Evolutionary conservation across 2,113 vertebrate genomes (phyloP), one percentile per base, ranked within the genome.

Genomic region (Lutjanus erythropterus): DNA sequence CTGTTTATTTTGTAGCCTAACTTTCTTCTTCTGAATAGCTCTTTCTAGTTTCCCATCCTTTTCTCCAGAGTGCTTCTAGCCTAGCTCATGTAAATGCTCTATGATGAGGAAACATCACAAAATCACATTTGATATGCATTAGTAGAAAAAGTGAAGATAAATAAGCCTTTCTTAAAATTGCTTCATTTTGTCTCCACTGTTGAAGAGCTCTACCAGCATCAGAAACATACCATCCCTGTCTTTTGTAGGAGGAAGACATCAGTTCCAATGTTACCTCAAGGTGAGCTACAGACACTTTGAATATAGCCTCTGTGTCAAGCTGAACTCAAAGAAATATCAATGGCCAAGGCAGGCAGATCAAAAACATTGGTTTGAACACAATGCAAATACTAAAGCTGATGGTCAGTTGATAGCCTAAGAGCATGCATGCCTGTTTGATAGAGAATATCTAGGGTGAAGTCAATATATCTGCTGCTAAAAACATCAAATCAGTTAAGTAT

Each of bases 61-160:
- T 27, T 62, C 62, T 39, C 37, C 25, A n/a, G 18, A 61, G 37
- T 41, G 52, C 70, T 33, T 59, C 39, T 19, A 39, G 49, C 49
- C 25, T 49, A 67, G 31, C 3, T 15, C n/a, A 14, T 27, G 1
- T n/a, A 39, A 42, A 59, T 41, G 7, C n/a, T 27, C 44, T n/a
- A 33, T 35, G 11, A 19, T 33, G 42, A 15, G 21, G 27, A 21
- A 35, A 49, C 6, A 15, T 49, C 41, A 47, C 10, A 47, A 14
- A 46, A 27, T 21, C 6, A 29, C 8, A 18, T 25, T 25, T 23
- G 35, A 5, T 18, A 9, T 42, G 12, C 8, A 27, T 18, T 25
- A 31, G 25, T 31, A 23, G 0, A 65, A 46, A 42, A 25, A 39
- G 59, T 42, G 12, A 44, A 21, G 16, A 29, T 19, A 5, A 46